phyloP scores from a whole-genome alignment of 2,113 vertebrate species.

The Otolemur garnettii region DNA sequence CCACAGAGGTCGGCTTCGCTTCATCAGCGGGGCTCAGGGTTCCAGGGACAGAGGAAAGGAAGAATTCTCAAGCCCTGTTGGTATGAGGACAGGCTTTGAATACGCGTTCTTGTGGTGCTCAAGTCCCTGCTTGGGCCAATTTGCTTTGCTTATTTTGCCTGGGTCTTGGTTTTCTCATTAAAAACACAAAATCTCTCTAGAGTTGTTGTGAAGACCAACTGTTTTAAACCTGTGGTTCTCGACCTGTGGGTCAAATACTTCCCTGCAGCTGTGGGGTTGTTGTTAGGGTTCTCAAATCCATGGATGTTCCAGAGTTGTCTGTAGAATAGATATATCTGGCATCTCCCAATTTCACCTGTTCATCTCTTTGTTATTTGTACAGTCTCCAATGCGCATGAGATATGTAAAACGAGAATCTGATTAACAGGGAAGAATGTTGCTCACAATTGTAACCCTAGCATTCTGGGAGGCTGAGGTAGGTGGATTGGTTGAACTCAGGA shows the following conservation, averaged over 20 bases:
- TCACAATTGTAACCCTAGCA: too few relatives aligned
- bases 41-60: neutral
- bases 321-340: neutral
- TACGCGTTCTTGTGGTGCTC: too few relatives aligned
- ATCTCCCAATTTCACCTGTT: neutral
- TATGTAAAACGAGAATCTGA: neutral
- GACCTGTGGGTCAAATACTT: neutral
- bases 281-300: neutral
- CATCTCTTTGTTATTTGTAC: neutral
- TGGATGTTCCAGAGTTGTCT: neutral
- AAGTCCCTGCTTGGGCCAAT: neutral
- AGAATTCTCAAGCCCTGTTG: neutral
- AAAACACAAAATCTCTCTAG: neutral
- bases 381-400: neutral
- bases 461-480: too few relatives aligned
- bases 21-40: neutral
- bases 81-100: neutral
- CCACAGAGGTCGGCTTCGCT: neutral
- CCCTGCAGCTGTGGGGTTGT: neutral
- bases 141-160: neutral
- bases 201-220: neutral
- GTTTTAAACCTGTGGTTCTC: neutral
- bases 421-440: neutral
- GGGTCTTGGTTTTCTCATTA: neutral
- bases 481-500: too few relatives aligned